Evolutionary conservation across 2,888 invertebrate genomes (phyloP).

Genomic region (Caenorhabditis plicata): DNA sequence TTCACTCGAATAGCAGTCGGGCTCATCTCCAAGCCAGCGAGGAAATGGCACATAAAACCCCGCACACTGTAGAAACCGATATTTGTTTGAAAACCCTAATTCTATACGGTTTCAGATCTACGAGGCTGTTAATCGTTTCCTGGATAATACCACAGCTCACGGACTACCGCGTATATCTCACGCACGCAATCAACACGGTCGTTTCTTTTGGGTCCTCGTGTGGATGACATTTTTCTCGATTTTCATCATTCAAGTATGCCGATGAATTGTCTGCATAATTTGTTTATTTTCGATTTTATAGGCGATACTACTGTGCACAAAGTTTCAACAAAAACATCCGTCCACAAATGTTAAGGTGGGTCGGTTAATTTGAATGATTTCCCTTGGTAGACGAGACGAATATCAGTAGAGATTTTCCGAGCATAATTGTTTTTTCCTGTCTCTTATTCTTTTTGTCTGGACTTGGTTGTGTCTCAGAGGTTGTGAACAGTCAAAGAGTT

Average conservation of each 20-base stretch:
- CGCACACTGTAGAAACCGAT: too few relatives aligned
- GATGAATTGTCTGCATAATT: background rate
- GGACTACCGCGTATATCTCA: slow-evolving; percentile 36
- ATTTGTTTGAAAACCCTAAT: background rate
- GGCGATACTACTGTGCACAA: slow-evolving; percentile 13
- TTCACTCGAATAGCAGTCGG: too few relatives aligned
- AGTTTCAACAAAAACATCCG: slow-evolving; percentile 24
- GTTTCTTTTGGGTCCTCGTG: slow-evolving; percentile 25
- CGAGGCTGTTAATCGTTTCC: slow-evolving; percentile 28
- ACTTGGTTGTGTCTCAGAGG: too few relatives aligned
- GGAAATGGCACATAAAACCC: too few relatives aligned
- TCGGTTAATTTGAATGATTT: background rate
- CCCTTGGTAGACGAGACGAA: background rate
- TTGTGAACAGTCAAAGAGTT: too few relatives aligned
- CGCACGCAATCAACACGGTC: slow-evolving; percentile 28
- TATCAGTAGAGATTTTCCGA: background rate
- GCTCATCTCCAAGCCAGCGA: too few relatives aligned
- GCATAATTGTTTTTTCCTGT: background rate
- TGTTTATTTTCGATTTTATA: slow-evolving; percentile 1
- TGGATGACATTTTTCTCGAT: slow-evolving; percentile 24
- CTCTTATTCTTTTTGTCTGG: background rate
- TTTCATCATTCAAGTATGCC: slow-evolving; percentile 18
- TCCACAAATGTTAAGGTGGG: slow-evolving; percentile 30
- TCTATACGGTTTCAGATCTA: slow-evolving; percentile 12
- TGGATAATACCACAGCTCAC: slow-evolving; percentile 41